Base-by-base conservation (phyloP, 2,888 invertebrate genomes). In the Spodoptera picta region DNA sequence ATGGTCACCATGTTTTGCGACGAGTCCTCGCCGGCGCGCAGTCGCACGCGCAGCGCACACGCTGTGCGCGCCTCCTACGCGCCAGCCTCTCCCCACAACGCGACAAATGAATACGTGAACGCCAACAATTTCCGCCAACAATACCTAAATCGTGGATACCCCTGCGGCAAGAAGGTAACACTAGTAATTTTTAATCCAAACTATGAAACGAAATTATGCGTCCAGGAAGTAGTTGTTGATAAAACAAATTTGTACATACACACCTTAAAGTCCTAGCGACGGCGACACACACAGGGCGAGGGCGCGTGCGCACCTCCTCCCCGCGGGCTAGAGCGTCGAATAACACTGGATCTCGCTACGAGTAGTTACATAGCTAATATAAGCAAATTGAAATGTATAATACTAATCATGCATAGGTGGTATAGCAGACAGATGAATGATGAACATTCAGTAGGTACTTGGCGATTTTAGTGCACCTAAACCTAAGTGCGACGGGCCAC, bases 171-270 rank as follows among this genome's bases (percentile, higher is more conserved):
- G 92, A 92, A 92, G 85, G 83, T 87, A 89, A 86, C 82, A 85
- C 84, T 86, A 89, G 75, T 83, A 87, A 90, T 92, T 92, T 73
- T 85, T 88, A 86, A 90, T 92, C 92, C 89, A 91, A 93, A 92
- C 86, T 87, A 85, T 90, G 75, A 91, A 91, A 90, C 82, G 87
- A 84, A 88, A 87, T 81, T 83, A 82, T 86, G 84, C 82, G 83
- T 86, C 83, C 74, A 74, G 85, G 83, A 87, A 90, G 85, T 82
- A 90, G 86, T 84, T 84, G 83, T 82, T 80, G 84, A 84, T 88
- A 91, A 92, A 90, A 88, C 83, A 93, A 89, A 93, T 93, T 93
- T 93, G 92, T 94, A 93, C 93, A 93, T 84, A 83, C 83, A 90
- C 86, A 89, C 83, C 85, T 87, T 85, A 86, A 84, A 77, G 70